These are phyloP conservation scores for Silurus glanis DNA, from an alignment of 2,113 vertebrate species.

Conservation along the genomic window DNA sequence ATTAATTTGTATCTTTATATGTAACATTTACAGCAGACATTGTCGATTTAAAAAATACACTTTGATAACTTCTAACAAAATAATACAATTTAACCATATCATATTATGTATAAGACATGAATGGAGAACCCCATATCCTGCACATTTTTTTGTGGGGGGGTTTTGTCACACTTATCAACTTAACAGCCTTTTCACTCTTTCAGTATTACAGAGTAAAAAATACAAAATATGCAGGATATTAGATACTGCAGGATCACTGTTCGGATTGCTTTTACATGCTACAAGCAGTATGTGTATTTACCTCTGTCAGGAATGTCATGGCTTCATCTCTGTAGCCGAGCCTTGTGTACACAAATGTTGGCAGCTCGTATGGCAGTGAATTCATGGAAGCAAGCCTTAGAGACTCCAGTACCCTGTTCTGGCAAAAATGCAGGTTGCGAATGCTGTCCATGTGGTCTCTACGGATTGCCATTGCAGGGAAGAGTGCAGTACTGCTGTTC, in stretches of 20 bases:
- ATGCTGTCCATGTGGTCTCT: conserved; percentile 68
- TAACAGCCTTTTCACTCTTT: too few relatives aligned
- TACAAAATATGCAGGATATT: not conserved
- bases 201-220: not conserved
- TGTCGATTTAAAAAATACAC: not conserved
- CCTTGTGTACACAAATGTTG: conserved; percentile 77
- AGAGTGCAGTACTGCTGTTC: conserved; percentile 78
- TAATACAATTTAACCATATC: not conserved
- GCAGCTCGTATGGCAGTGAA: conserved; percentile 68
- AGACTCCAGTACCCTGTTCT: conserved; percentile 75
- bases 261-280: not conserved
- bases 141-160: too few relatives aligned
- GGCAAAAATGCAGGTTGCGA: conserved; percentile 73
- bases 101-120: not conserved
- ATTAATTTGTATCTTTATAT: not conserved
- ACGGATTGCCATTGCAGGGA: conserved; percentile 72
- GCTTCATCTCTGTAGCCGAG: conserved; percentile 77
- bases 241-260: not conserved
- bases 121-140: not conserved
- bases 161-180: too few relatives aligned
- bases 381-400: conserved; percentile 73
- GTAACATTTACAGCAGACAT: not conserved
- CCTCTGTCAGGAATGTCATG: conserved; percentile 75
- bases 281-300: conserved; percentile 55
- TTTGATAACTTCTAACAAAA: too few relatives aligned